Evolutionary conservation across 2,113 vertebrate species (phyloP), one percentile per base, ranked within the genome.

Genomic region (Notiomystis cincta): DNA sequence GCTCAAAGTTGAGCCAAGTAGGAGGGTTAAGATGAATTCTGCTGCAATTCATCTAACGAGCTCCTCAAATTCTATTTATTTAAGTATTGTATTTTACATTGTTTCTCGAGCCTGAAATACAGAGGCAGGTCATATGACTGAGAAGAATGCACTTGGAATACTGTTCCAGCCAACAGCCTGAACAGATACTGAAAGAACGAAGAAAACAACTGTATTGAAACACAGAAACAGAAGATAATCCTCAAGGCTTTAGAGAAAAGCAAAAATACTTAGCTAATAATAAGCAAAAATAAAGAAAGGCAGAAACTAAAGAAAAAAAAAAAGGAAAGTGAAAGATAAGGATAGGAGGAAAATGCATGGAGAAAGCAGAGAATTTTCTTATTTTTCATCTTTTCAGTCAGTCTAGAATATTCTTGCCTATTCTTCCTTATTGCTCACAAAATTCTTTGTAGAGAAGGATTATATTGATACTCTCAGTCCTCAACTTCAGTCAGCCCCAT

Each of bases 401-500:
- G 15, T 50, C 38, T 69, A 62, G n/a, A 75, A 48, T 67, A 78
- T 47, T 84, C 53, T 87, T 88, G 47, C 18, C 61, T 40, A 40
- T 40, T 40, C 40, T 40, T 38, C 28, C 61, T 11, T 98, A 98
- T 51, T 98, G 86, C 57, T 97, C 97, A 5, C 96, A 97, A 81
- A 98, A 98, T 69, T 97, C 95, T 71, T 86, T 97, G 83, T 95
- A 91, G 45, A 97, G 85, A 58, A 88, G 47, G 57, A 92, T 25
- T 15, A 61, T 95, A 47, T 62, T 94, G 62, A 97, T 94, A 24
- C 72, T 87, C 31, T 97, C 85, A 21, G 73, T 82, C 10, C 44
- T 79, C 60, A 98, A 76, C 92, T 96, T 98, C 44, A 97, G 94
- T n/a, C 0, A 7, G 33, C 97, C 97, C 98, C 97, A 98, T 91